A percentile compares a stretch with the other conserved stretches of the same genome.
Conservation (phyloP, 1,140 invertebrate genomes). For the Halotydeus destructor region DNA sequence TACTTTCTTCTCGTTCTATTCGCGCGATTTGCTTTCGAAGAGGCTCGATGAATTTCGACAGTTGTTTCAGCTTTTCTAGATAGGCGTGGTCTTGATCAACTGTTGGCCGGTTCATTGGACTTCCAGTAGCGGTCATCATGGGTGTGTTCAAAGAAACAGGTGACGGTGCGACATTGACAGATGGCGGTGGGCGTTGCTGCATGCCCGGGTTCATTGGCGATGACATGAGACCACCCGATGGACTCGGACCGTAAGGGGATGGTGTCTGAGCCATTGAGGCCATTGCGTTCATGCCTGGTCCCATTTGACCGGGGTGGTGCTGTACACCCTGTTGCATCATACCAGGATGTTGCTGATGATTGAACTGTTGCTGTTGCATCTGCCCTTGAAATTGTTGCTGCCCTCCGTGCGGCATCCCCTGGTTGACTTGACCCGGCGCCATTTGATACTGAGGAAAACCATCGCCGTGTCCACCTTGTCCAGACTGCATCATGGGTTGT, state of each 20-base stretch:
- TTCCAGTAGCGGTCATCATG: background rate
- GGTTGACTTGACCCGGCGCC: no score
- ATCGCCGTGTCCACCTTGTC: no score
- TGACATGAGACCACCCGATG: background rate
- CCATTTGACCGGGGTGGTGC: background rate
- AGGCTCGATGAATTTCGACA: conserved; percentile 81
- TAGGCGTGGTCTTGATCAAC: conserved; percentile 58
- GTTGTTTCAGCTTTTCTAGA: conserved; percentile 67
- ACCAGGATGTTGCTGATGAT: background rate
- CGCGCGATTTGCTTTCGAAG: conserved; percentile 60
- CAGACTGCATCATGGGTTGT: background rate
- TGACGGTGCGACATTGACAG: background rate
- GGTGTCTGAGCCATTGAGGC: background rate
- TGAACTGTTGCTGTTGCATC: no score
- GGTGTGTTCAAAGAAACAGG: background rate
- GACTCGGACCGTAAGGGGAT: background rate
- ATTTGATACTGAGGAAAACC: no score
- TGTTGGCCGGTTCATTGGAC: conserved; percentile 6
- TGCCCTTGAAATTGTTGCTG: no score
- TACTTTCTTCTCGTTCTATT: conserved; percentile 47
- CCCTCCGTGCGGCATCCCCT: no score
- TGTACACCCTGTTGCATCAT: background rate
- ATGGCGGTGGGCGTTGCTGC: background rate
- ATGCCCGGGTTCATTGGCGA: background rate
- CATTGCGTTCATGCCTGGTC: background rate